These are phyloP conservation scores for Saturnia pavonia DNA, from an alignment of 2,888 invertebrate species.

Conservation along the genomic window DNA sequence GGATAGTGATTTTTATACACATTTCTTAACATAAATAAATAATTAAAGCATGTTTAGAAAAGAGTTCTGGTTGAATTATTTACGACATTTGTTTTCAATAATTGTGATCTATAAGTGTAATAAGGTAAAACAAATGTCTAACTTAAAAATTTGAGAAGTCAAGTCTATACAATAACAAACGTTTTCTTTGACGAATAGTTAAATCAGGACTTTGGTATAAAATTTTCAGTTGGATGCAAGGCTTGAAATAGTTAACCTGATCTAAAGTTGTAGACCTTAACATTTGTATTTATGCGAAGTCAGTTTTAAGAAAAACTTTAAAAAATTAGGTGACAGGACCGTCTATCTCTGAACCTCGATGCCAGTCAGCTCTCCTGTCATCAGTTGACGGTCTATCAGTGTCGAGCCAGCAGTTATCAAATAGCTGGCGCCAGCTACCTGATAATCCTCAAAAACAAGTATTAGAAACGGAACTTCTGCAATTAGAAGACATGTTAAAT, in stretches of 20 bases:
- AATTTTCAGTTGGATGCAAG: background rate
- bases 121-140: too few species aligned
- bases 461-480: slow-evolving; percentile 3
- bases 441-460: background rate
- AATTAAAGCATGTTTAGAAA: too few species aligned
- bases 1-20: too few species aligned
- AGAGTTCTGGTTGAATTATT: too few species aligned
- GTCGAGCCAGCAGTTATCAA: slow-evolving; percentile 8
- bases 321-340: slow-evolving; percentile 3
- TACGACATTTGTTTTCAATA: too few species aligned
- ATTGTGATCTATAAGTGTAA: too few species aligned
- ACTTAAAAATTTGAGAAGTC: too few species aligned
- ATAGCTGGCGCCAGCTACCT: slow-evolving; percentile 13
- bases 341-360: slow-evolving; percentile 10
- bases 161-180: too few species aligned
- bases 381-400: slow-evolving; percentile 11
- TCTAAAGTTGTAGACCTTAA: background rate
- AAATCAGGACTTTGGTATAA: too few species aligned
- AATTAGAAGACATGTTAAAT: slow-evolving; percentile 12
- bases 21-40: too few species aligned
- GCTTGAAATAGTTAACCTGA: background rate
- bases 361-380: slow-evolving; percentile 16
- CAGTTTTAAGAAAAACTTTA: background rate
- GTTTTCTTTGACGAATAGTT: too few species aligned
- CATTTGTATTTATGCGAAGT: background rate